Base-by-base conservation (phyloP, 1,140 invertebrate species). In the Piezodorus guildinii region DNA sequence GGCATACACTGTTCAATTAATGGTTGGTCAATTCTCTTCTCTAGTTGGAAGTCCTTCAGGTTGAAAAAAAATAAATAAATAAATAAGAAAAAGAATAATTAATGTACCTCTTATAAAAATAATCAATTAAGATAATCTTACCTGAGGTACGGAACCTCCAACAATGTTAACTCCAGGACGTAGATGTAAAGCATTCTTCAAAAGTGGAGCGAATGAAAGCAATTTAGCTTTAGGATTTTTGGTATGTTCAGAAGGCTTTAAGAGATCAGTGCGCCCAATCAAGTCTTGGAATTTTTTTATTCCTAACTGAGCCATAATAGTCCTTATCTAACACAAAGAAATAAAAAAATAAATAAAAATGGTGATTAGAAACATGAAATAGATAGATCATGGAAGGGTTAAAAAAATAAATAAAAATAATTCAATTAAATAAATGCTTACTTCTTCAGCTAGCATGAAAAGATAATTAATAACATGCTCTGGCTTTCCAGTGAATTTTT, bases 391-490 rank as follows among this genome's bases (percentile, higher is more conserved):
- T n/a, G n/a, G n/a, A n/a, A n/a, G n/a, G n/a, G n/a, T n/a, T n/a
- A n/a, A n/a, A n/a, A n/a, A n/a, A n/a, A n/a, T n/a, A 30, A 30
- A 30, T 30, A 30, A 30, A 30, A 49, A 49, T 49, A 49, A 49
- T n/a, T 17, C 10, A 49, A 49, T 3, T 49, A 10, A 52, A 2
- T 52, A 52, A 52, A 51, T 23, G 54, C 60, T 63, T 74, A 92
- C 91, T 80, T 98, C 96, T 79, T 98, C 96, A 49, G 96, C 96
- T 46, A 99, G 74, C 82, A 98, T 88, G 73, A 99, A 98, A 70
- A 98, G 82, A 73, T 93, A 99, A 75, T 99, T 99, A 67, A 99
- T 83, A 5, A 99, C 92, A 76, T 98, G 87, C 74, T 99, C 96
- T 0, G 96, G 95, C 73, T 96, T 94, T 30, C 96, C 96, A 23